These are phyloP conservation scores for Vulpes lagopus DNA, from an alignment of 2,113 vertebrate genomes.

Conservation along the genomic window DNA sequence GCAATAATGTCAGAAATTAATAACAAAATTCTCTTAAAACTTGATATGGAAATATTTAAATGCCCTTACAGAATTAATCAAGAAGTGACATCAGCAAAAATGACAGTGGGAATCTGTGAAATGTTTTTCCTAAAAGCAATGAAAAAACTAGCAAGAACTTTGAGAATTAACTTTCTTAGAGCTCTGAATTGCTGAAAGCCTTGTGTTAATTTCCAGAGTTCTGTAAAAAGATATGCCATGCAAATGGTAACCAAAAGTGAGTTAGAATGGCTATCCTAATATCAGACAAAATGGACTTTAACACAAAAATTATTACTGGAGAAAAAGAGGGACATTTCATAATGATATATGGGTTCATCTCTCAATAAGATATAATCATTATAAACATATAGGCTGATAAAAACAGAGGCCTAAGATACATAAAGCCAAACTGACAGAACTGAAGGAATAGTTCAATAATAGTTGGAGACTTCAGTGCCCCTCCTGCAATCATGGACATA, in stretches of 20 bases:
- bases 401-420: neutral
- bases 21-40: slow-evolving; percentile 15
- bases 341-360: neutral
- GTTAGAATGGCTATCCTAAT: neutral
- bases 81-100: neutral
- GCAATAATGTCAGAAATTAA: slow-evolving; percentile 22
- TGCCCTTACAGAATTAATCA: slow-evolving; percentile 24
- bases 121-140: slow-evolving; percentile 28
- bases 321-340: neutral
- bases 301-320: neutral
- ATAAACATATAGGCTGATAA: neutral
- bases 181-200: neutral
- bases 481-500: neutral
- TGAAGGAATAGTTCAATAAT: slow-evolving; percentile 29
- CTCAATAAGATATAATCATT: neutral
- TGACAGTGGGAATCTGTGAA: neutral
- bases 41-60: slow-evolving; percentile 17
- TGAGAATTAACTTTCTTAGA: neutral
- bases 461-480: neutral
- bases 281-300: neutral
- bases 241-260: neutral
- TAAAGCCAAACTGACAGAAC: slow-evolving; percentile 38
- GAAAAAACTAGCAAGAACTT: neutral
- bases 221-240: neutral
- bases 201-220: neutral